Conservation (phyloP, 1,140 invertebrate species). For the Hyles euphorbiae region DNA sequence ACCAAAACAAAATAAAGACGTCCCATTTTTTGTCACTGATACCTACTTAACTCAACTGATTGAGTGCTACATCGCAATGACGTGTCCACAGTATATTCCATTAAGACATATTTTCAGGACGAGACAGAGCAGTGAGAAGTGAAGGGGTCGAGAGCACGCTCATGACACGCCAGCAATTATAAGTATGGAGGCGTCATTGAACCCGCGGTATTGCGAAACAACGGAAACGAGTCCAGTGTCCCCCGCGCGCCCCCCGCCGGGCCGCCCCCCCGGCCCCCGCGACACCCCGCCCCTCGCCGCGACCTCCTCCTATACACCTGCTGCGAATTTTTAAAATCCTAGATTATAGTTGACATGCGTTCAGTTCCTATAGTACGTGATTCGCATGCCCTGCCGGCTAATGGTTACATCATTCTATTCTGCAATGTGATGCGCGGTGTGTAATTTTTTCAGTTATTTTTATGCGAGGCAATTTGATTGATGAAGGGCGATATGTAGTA, state of each 20-base stretch:
- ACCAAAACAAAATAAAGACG: too few species aligned
- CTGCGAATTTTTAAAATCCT: conserved; percentile 73
- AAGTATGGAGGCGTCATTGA: conserved; percentile 68
- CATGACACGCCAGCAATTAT: conserved; percentile 67
- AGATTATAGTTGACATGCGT: conserved; percentile 70
- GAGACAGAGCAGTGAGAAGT: conserved; percentile 27
- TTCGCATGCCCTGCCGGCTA: conserved; percentile 36
- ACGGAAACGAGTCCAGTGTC: conserved; percentile 68
- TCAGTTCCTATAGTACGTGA: conserved; percentile 48
- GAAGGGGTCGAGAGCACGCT: conserved; percentile 52
- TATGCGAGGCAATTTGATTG: neutral
- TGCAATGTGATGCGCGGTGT: conserved; percentile 10
- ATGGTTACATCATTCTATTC: conserved; percentile 50
- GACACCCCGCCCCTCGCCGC: conserved; percentile 7
- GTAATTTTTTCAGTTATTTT: neutral
- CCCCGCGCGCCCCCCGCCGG: conserved; percentile 16
- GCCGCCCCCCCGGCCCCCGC: conserved; percentile 21
- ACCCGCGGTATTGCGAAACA: conserved; percentile 73
- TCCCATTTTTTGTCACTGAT: too few species aligned
- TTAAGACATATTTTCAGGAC: conserved; percentile 20
- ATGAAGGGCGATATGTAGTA: too few species aligned
- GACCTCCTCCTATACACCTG: conserved; percentile 50
- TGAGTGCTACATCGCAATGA: too few species aligned
- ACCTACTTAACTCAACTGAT: too few species aligned
- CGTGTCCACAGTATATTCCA: too few species aligned